A percentile compares a stretch with the other conserved stretches of the same genome.
Conservation (phyloP, 2,113 vertebrate genomes). For the Ondatra zibethicus region DNA sequence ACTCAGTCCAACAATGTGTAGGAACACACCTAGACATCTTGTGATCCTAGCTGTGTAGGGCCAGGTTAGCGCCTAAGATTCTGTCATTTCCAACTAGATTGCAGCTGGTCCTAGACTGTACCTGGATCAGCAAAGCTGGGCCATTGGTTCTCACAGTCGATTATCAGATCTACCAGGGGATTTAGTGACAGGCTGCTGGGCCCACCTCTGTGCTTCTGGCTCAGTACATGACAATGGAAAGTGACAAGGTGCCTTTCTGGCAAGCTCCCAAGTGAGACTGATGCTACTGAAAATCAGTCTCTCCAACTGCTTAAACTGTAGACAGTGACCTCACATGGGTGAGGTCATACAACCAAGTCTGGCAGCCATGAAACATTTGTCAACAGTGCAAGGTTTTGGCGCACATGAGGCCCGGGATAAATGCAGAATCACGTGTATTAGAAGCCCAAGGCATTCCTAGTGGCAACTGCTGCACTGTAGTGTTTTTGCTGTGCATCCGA, state of each 20-base stretch:
- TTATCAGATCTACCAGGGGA: neutral
- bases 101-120: neutral
- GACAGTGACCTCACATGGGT: neutral
- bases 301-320: neutral
- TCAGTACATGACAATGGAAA: neutral
- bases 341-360: no score
- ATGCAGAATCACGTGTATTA: neutral
- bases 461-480: neutral
- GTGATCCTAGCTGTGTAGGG: neutral
- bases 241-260: neutral
- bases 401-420: neutral
- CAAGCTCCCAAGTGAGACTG: neutral
- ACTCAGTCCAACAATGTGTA: rapidly evolving
- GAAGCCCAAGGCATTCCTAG: neutral
- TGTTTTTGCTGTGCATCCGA: neutral
- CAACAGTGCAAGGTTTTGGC: neutral
- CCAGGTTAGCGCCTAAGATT: neutral
- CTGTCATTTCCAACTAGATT: neutral
- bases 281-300: neutral
- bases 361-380: no score
- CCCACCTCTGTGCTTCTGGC: neutral
- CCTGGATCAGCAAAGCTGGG: neutral
- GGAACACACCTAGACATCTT: neutral
- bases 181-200: neutral
- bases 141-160: neutral